Percentiles rank a stretch among this genome's conserved stretches.
phyloP scores from a whole-genome alignment of 2,888 invertebrate species.

The Rhamphomyia laevipes region DNA sequence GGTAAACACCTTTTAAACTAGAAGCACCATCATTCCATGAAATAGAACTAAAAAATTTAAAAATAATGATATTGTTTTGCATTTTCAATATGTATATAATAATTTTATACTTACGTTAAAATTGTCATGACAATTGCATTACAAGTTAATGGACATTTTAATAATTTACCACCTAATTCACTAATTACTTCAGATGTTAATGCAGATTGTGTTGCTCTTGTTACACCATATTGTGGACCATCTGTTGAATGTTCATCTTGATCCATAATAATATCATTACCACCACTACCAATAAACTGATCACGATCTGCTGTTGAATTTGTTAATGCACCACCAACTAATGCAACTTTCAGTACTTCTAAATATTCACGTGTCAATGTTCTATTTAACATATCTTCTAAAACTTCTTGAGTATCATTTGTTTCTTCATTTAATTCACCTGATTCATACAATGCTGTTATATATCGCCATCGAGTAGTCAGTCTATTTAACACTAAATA shows the following conservation, averaged over 20 bases:
- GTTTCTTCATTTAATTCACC: slow-evolving; percentile 67
- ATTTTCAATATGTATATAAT: not conserved
- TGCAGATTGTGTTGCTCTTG: slow-evolving; percentile 36
- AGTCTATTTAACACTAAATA: slow-evolving; percentile 53
- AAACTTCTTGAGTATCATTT: slow-evolving; percentile 66
- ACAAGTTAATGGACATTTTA: slow-evolving; percentile 53
- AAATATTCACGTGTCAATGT: slow-evolving; percentile 80
- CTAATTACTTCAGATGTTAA: slow-evolving; percentile 62
- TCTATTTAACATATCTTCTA: slow-evolving; percentile 76
- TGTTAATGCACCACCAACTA: slow-evolving; percentile 56
- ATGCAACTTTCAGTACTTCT: slow-evolving; percentile 63
- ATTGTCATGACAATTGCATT: slow-evolving; percentile 53
- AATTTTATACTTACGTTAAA: slow-evolving; percentile 35
- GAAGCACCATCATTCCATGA: slow-evolving; percentile 80
- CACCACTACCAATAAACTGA: slow-evolving; percentile 13
- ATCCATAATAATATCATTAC: slow-evolving; percentile 43
- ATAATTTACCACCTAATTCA: slow-evolving; percentile 64
- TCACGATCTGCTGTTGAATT: slow-evolving; percentile 17
- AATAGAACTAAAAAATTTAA: slow-evolving; percentile 43
- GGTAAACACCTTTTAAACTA: slow-evolving; percentile 64
- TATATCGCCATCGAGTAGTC: slow-evolving; percentile 67
- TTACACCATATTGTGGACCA: slow-evolving; percentile 44
- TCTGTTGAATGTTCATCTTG: slow-evolving; percentile 59
- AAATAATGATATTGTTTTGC: not conserved
- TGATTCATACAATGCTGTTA: slow-evolving; percentile 61